These are phyloP conservation scores for Xiphophorus hellerii DNA, from an alignment of 2,113 vertebrate species.

Conservation along the genomic window DNA sequence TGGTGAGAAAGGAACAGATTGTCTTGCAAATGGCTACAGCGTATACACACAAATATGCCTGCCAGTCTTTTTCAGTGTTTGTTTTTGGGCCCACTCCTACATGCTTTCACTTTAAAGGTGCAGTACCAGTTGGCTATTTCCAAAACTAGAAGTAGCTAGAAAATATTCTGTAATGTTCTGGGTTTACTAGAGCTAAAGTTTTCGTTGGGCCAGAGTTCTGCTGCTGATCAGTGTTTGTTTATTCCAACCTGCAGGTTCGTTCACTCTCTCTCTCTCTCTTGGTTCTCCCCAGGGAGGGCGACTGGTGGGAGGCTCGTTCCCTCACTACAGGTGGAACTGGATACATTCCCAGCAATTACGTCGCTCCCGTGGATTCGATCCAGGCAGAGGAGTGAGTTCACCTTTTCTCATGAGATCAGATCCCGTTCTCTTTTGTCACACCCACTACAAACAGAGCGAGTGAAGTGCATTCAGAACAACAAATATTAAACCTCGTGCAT, in stretches of 20 bases:
- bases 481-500: neutral
- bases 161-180: neutral
- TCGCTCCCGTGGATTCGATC: slow-evolving; percentile 98
- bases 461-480: slow-evolving; percentile 9
- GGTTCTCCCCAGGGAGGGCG: slow-evolving; percentile 88
- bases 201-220: neutral
- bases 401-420: slow-evolving; percentile 11
- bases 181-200: neutral
- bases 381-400: slow-evolving; percentile 97
- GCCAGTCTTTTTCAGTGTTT: too few relatives aligned
- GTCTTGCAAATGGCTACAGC: too few relatives aligned
- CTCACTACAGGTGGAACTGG: slow-evolving; percentile 96
- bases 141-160: neutral
- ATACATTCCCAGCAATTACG: slow-evolving; percentile 99
- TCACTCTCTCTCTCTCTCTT: slow-evolving; percentile 26
- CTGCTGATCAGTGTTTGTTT: slow-evolving; percentile 7
- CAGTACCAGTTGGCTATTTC: neutral
- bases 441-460: neutral
- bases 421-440: neutral
- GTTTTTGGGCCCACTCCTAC: neutral
- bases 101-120: neutral
- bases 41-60: too few relatives aligned
- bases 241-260: slow-evolving; percentile 11
- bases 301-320: slow-evolving; percentile 99
- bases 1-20: too few relatives aligned